Conservation (phyloP, 2,113 vertebrate genomes). For the Pachycephala philippinensis region DNA sequence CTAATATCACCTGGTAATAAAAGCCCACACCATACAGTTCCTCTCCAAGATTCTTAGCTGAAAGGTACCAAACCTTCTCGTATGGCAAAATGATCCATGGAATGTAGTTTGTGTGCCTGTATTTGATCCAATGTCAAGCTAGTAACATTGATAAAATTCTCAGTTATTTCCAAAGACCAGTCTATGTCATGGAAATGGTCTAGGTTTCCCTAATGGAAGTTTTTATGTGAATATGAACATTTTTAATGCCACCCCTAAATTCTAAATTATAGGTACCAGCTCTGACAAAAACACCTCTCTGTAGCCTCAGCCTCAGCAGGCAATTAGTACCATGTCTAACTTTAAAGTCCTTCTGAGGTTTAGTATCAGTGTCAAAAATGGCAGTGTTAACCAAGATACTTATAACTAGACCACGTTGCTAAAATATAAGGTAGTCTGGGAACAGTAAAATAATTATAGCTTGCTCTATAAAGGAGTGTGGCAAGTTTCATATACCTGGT, state of each 20-base stretch:
- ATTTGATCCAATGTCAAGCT: neutral
- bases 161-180: neutral
- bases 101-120: neutral
- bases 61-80: neutral
- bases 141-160: neutral
- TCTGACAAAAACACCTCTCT: neutral
- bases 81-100: neutral
- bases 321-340: neutral
- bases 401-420: rapidly evolving
- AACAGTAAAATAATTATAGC: neutral
- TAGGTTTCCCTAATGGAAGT: neutral
- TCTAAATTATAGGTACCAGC: neutral
- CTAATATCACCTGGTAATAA: neutral
- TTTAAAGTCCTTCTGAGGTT: neutral
- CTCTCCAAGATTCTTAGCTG: neutral
- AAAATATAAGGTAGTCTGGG: neutral
- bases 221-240: neutral
- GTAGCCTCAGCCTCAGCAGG: neutral
- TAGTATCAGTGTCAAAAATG: neutral
- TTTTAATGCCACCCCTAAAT: neutral
- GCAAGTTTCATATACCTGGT: neutral
- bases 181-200: neutral
- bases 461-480: neutral
- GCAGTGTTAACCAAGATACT: neutral
- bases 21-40: neutral